A percentile compares a stretch with the other conserved stretches of the same genome.
phyloP scores from a whole-genome alignment of 2,797 vertebrate genomes.

The Sardinella longiceps region DNA sequence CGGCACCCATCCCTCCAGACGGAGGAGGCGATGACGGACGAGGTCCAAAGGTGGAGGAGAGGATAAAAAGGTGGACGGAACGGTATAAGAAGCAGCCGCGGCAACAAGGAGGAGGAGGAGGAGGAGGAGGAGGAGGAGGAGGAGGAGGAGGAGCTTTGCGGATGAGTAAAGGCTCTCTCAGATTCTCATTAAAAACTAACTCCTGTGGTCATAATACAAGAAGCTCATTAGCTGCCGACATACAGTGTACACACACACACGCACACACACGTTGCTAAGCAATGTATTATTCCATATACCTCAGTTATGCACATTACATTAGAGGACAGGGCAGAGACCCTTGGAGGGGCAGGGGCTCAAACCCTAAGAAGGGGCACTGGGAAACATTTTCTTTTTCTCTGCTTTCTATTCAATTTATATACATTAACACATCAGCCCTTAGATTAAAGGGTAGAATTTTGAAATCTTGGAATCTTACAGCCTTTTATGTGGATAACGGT shows the following conservation, averaged over 20 bases:
- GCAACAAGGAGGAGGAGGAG: too few relatives aligned
- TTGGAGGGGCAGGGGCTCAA: too few relatives aligned
- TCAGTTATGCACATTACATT: neutral
- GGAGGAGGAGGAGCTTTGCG: neutral
- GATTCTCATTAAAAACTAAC: neutral
- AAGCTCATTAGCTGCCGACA: neutral
- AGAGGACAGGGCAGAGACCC: too few relatives aligned
- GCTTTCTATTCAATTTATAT: too few relatives aligned
- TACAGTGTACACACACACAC: neutral
- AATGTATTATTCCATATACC: neutral
- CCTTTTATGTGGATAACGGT: too few relatives aligned
- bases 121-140: too few relatives aligned
- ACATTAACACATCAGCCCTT: too few relatives aligned
- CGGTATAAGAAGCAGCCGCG: neutral
- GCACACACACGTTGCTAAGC: neutral
- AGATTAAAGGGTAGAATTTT: too few relatives aligned
- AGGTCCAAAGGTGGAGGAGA: constrained; percentile 3
- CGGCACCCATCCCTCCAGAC: constrained; percentile 2
- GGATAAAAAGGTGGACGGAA: constrained; percentile 17
- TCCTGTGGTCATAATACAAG: neutral
- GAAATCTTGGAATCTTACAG: too few relatives aligned
- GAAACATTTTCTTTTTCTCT: too few relatives aligned
- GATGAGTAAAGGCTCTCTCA: neutral
- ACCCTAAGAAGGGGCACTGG: too few relatives aligned
- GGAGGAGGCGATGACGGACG: neutral